Evolutionary conservation across 1,140 invertebrate species (phyloP), one percentile per base, ranked within the genome.

Genomic region (Bombus cullumanus): DNA sequence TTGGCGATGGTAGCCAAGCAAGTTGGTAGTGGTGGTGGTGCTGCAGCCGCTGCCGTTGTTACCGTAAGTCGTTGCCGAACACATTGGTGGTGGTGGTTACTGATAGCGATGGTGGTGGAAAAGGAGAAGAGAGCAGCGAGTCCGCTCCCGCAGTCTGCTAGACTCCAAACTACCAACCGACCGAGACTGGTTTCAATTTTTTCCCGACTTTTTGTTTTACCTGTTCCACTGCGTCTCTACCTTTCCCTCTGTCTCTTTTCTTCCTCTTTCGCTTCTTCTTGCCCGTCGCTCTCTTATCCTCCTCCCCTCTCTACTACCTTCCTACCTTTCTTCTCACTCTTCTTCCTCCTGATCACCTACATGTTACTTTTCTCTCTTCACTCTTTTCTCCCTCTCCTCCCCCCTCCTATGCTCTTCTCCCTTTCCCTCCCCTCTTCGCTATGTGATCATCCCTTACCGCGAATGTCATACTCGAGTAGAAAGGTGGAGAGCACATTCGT

Each of bases 151-250:
- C 78, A 81, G 81, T 88, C 87, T 75, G 79, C 78, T 76, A 87
- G 90, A 88, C 71, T 91, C 72, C 86, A 83, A 90, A 89, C 93
- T 92, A 92, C 91, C 77, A 87, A 90, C 86, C 88, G 88, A 91
- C 91, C 86, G 90, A 87, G 93, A 94, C 94, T 93, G 94, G 94
- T 94, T 95, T 94, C 81, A 89, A 92, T 92, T 93, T 94, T 93
- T 94, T 94, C 85, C 83, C 81, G 47, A 88, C 92, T 94, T 94
- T 94, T 92, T 92, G 87, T 92, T 88, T 91, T 92, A 91, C 91
- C 89, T 91, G 86, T 43, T 69, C 78, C 77, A 47, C 39, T 73
- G 81, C 79, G 37, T 83, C 83, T 73, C 80, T n/a, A 31, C 57
- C 81, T 66, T 47, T 53, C 79, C 18, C 69, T 53, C 53, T 43